Evolutionary conservation across 2,797 vertebrate genomes (phyloP), one percentile per base, ranked within the genome.

Genomic region (Enteromius fasciolatus): DNA sequence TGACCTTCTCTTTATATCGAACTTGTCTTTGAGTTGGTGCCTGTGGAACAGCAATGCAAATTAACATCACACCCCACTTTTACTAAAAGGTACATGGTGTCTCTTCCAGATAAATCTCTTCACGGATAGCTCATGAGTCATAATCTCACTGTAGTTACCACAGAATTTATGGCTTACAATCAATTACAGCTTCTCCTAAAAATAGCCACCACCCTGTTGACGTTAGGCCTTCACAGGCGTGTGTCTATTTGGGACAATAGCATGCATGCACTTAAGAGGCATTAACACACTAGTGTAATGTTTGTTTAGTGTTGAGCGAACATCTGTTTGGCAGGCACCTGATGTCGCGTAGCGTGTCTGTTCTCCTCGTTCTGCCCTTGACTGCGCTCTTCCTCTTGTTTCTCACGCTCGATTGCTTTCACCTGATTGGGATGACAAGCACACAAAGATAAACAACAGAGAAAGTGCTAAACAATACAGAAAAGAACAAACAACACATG

Each of bases 1-100:
- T 93, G 86, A 99, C 98, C 88, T 99, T 99, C 90, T 99, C 98
- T 86, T 99, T 99, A 89, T 98, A 99, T 20, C 96, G 90, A 83
- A 97, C 94, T 90, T 99, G 98, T 85, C 96, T 96, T 25, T 95
- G 95, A 8, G 98, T 97, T 23, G 98, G 97, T 15, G 96, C 96
- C 98, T 99, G 82, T 20, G 31, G 0, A 63, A 39, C 41, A n/a
- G 31, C 23, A 54, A n/a, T 1, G 7, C n/a, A 64, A 52, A 81
- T 39, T 2, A 73, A 18, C 17, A 52, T 17, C 18, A 64, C 20
- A 31, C 18, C 10, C 1, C 44, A 36, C 20, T 39, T 46, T 44
- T 17, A 17, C 15, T 39, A 36, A 33, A 69, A 57, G 36, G 18
- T 61, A 5, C 20, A 70, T 1, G 69, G 23, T 9, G 31, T 48